Percentiles rank a stretch among this genome's conserved stretches.
These are phyloP conservation scores for Nasonia giraulti DNA, from an alignment of 1,140 invertebrate genomes.

Conservation along the genomic window DNA sequence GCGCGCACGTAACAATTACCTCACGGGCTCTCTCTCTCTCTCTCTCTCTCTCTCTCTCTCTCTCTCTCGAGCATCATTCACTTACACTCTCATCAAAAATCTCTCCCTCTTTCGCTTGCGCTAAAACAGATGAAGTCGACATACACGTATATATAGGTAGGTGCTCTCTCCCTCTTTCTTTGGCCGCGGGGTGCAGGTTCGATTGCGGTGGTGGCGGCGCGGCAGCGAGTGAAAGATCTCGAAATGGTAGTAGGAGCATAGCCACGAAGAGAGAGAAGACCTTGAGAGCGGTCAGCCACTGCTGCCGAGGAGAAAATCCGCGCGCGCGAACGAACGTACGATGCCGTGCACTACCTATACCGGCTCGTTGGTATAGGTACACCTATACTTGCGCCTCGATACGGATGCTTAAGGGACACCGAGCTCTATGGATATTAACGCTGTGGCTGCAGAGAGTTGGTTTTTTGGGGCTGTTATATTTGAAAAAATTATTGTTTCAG, in stretches of 20 bases:
- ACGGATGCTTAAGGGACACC: no score
- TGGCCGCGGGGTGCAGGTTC: slow-evolving; percentile 56
- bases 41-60: background rate
- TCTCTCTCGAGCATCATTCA: slow-evolving; percentile 23
- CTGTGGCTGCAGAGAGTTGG: no score
- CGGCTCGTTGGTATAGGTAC: no score
- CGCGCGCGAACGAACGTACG: no score
- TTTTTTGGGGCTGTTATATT: no score
- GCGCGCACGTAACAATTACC: slow-evolving; percentile 34
- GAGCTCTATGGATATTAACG: no score
- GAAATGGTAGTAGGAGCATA: slow-evolving; percentile 61
- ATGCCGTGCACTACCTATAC: no score
- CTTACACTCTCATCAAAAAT: slow-evolving; percentile 24
- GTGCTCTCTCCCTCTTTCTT: background rate
- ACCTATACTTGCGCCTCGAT: no score
- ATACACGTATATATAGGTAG: slow-evolving; percentile 18
- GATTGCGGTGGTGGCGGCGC: slow-evolving; percentile 55
- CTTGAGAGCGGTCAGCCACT: slow-evolving; percentile 72
- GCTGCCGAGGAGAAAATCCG: slow-evolving; percentile 38
- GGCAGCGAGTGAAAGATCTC: slow-evolving; percentile 64
- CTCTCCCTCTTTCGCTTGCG: background rate
- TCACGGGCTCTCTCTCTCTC: slow-evolving; percentile 30
- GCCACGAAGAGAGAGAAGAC: slow-evolving; percentile 54
- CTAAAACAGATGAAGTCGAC: slow-evolving; percentile 49
- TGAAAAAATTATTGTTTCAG: no score